phyloP scores from a whole-genome alignment of 2,797 vertebrate species.

The Phoebastria nigripes region DNA sequence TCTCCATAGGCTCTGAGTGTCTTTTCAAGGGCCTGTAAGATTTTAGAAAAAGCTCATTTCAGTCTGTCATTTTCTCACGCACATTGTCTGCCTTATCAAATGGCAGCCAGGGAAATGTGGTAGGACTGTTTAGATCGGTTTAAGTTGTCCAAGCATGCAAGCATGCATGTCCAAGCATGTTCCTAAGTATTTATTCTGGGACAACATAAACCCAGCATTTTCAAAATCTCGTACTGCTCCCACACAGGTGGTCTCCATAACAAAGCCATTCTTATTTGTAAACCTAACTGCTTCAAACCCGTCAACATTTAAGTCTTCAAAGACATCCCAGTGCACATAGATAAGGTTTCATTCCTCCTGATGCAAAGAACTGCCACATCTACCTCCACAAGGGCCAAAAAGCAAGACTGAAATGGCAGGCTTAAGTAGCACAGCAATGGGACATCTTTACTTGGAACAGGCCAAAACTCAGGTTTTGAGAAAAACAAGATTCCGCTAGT shows the following conservation, averaged over 20 bases:
- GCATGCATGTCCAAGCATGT: not conserved
- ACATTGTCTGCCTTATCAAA: not conserved
- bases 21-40: not conserved
- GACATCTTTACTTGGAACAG: not conserved
- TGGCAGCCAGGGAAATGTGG: not conserved
- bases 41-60: not conserved
- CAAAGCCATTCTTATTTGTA: not conserved
- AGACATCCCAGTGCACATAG: fast-evolving
- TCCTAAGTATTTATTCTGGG: not conserved
- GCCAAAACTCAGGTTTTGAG: not conserved
- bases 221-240: not conserved
- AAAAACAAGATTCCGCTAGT: not conserved
- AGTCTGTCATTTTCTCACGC: not conserved
- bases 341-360: not conserved
- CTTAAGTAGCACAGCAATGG: fast-evolving
- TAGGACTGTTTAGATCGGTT: not conserved
- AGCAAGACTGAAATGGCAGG: not conserved
- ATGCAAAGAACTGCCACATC: not conserved
- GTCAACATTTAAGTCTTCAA: not conserved
- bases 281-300: not conserved
- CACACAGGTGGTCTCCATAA: not conserved
- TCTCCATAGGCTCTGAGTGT: not conserved
- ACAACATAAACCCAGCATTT: not conserved
- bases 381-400: not conserved
- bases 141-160: not conserved